Evolutionary conservation across 2,113 vertebrate genomes (phyloP).

Genomic region (Macrotis lagotis): DNA sequence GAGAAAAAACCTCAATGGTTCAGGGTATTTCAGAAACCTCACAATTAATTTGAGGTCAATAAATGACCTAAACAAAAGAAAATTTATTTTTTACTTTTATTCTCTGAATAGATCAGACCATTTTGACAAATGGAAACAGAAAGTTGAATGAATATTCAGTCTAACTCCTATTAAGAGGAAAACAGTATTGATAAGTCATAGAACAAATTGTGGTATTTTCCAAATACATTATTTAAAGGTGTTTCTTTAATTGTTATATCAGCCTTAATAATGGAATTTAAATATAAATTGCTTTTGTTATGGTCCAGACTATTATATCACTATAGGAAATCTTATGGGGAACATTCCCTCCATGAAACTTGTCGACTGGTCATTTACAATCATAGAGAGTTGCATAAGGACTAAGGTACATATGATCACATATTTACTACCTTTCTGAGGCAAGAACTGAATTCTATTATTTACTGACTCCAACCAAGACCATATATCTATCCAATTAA

Average conservation of each 20-base stretch:
- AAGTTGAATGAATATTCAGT: background rate
- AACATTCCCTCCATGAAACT: background rate
- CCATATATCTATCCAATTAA: background rate
- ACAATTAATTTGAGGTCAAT: background rate
- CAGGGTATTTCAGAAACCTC: background rate
- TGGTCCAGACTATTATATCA: background rate
- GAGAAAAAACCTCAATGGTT: background rate
- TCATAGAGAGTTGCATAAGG: background rate
- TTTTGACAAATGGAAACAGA: constrained; percentile 3
- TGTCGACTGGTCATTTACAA: background rate
- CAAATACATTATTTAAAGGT: background rate
- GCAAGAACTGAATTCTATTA: background rate
- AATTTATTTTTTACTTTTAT: background rate
- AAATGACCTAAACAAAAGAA: background rate
- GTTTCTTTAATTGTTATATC: background rate
- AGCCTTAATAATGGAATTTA: background rate
- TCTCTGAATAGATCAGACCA: background rate
- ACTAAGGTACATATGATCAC: background rate
- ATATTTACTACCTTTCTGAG: background rate
- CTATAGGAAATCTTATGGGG: background rate
- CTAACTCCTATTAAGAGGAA: background rate
- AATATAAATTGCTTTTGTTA: background rate
- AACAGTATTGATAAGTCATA: background rate
- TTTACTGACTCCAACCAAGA: background rate
- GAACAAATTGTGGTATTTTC: background rate